These are phyloP conservation scores for Saturnia pavonia DNA, from an alignment of 2,888 invertebrate species.

Conservation along the genomic window DNA sequence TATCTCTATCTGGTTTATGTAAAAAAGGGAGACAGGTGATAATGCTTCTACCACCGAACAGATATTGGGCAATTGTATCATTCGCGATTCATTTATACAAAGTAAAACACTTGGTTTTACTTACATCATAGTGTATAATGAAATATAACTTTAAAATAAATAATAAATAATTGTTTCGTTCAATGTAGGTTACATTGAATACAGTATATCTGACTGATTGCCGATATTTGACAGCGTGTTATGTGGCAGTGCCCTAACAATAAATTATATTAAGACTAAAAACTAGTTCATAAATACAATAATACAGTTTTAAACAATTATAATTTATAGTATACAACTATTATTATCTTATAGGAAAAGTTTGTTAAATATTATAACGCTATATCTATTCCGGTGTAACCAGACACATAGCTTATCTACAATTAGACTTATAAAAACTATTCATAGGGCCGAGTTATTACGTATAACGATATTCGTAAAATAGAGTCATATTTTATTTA, in stretches of 20 bases:
- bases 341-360: background rate
- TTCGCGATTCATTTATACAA: background rate
- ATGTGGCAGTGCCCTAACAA: constrained; percentile 3
- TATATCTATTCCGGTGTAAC: background rate
- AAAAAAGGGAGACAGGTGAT: too few species aligned
- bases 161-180: background rate
- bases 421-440: background rate
- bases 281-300: constrained; percentile 24
- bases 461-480: background rate
- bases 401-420: background rate
- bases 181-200: background rate
- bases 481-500: background rate
- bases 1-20: too few species aligned
- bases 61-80: background rate
- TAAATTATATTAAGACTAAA: constrained; percentile 19
- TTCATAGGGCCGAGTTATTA: background rate
- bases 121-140: background rate
- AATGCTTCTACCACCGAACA: background rate
- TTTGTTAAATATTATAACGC: constrained; percentile 10
- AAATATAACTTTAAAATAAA: too few species aligned
- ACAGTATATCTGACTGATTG: background rate
- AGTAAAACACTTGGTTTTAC: background rate
- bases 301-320: constrained; percentile 16
- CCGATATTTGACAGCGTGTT: background rate
- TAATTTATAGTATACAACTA: constrained; percentile 15